Evolutionary conservation across 2,797 vertebrate genomes (phyloP).

Genomic region (Sebastes goodei): DNA sequence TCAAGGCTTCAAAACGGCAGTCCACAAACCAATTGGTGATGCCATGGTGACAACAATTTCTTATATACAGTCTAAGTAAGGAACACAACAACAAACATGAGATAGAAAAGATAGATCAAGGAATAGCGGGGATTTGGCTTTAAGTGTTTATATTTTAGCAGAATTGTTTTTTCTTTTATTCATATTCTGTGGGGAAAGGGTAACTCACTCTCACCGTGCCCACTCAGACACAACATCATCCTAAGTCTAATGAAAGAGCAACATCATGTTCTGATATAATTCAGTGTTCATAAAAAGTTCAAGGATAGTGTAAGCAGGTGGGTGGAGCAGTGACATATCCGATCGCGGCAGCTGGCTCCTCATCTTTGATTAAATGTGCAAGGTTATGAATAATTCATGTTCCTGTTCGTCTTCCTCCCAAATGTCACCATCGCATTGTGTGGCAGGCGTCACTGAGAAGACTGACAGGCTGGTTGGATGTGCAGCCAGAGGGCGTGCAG

Average conservation of each 20-base stretch:
- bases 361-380: conserved; percentile 69
- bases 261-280: conserved; percentile 40
- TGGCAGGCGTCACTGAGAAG: conserved; percentile 49
- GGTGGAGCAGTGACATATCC: conserved; percentile 39
- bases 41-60: too few species aligned
- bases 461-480: conserved; percentile 47
- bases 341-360: conserved; percentile 48
- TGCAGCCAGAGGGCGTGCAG: conserved; percentile 40
- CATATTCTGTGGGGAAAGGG: neutral
- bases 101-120: neutral
- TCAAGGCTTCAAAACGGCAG: too few species aligned
- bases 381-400: conserved; percentile 74
- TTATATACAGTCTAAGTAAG: too few species aligned
- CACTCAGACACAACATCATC: neutral
- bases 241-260: conserved; percentile 18
- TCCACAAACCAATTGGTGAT: too few species aligned
- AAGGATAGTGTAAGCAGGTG: conserved; percentile 49
- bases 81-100: neutral
- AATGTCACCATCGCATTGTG: conserved; percentile 66
- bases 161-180: neutral
- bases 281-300: conserved; percentile 37
- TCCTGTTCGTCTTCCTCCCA: conserved; percentile 43
- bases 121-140: neutral
- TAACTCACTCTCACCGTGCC: neutral
- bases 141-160: neutral